Evolutionary conservation across 37 sponge, comb jelly and placozoan genomes (phyloP).

Genomic region (Chondrosia reniformis): DNA sequence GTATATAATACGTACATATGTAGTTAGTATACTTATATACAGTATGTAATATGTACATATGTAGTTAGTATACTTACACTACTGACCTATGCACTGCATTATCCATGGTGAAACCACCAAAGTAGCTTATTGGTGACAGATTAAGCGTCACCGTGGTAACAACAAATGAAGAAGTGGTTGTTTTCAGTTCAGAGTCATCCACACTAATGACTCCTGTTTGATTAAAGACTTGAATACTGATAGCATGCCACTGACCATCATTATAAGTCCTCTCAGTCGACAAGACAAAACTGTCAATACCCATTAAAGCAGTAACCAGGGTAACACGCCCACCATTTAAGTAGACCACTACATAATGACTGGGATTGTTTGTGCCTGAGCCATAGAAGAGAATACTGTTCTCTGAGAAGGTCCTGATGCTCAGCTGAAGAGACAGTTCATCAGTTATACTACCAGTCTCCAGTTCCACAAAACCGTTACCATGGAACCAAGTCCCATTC

Average conservation of each 20-base stretch:
- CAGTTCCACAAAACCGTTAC: conserved; percentile 23
- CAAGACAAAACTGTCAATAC: not conserved
- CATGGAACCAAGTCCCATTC: conserved; percentile 52
- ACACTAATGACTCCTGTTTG: not conserved
- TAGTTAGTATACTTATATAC: too few relatives aligned
- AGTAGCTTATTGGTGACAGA: not conserved
- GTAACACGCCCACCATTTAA: not conserved
- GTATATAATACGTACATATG: not conserved
- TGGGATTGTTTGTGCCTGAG: not conserved
- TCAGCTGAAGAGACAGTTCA: conserved; percentile 1
- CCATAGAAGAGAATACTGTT: conserved; percentile 2
- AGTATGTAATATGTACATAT: not conserved
- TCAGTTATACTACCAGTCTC: not conserved
- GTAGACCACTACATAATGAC: not conserved
- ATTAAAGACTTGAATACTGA: not conserved
- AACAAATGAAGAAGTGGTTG: not conserved
- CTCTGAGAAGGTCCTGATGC: conserved; percentile 32
- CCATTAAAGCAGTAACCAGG: not conserved
- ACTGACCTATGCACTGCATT: too few relatives aligned
- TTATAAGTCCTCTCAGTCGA: conserved; percentile 1
- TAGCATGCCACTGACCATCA: conserved; percentile 28
- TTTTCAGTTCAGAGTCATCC: not conserved
- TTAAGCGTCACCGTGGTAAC: conserved; percentile 10
- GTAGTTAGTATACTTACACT: too few relatives aligned
- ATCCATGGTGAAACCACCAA: conserved; percentile 54